Evolutionary conservation across 2,888 invertebrate species (phyloP), one percentile per base, ranked within the genome.

Genomic region (Baccha elongata): DNA sequence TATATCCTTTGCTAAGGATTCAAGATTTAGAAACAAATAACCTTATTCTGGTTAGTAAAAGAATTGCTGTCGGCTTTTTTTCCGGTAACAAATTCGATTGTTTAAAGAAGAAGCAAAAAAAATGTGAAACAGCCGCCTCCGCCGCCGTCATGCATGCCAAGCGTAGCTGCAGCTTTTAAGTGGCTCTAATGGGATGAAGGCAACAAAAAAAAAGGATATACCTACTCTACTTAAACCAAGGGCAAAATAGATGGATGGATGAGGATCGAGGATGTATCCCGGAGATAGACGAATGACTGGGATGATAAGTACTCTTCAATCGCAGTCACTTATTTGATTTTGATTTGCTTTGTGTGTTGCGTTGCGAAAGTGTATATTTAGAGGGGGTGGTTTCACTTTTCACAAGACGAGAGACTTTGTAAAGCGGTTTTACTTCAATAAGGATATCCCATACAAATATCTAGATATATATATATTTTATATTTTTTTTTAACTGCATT

Each of bases 271-370:
- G 58, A 52, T 29, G 19, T 52, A 75, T 0, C 2, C 1, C 1
- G 15, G 15, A 58, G 72, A 71, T 58, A 58, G 50, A 78, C 26
- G 67, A 37, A 46, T 80, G 73, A 55, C 19, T 69, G 42, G 29
- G 73, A 62, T 73, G 67, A 68, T 80, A 80, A 75, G 80, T 69
- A 75, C 80, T 80, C 74, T 75, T 80, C 80, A 80, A 80, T 80
- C 74, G 74, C 80, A 80, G 80, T 80, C 80, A 80, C 74, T 75
- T 80, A 80, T 80, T 80, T 75, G 75, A 80, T 80, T 74, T 80
- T 69, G 80, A 75, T 69, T 75, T 69, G 48, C 74, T 75, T 55
- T 80, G 64, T 58, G 74, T 58, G 50, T 50, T 21, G 29, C 15
- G 13, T 32, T 23, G 15, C 8, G 13, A 44, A 8, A 11, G 53